phyloP scores from a whole-genome alignment of 2,113 vertebrate species.

The Pontoporia blainvillei region DNA sequence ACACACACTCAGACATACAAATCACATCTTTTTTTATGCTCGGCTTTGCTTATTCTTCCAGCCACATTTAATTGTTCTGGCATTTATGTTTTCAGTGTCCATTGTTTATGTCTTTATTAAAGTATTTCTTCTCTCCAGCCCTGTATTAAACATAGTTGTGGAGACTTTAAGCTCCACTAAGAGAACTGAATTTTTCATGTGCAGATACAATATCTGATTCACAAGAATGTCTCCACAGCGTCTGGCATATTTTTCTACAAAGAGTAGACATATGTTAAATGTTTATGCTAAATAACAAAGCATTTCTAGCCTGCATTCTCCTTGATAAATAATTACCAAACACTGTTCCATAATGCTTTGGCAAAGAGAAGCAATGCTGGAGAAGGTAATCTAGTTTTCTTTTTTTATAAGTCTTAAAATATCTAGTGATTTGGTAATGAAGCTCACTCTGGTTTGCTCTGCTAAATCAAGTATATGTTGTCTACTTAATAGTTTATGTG shows the following conservation, averaged over 20 bases:
- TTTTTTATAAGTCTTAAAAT: background rate
- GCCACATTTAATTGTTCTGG: background rate
- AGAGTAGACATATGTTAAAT: background rate
- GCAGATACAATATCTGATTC: background rate
- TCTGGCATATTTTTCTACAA: background rate
- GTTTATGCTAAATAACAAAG: background rate
- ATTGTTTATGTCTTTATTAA: background rate
- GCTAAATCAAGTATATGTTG: background rate
- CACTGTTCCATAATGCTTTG: background rate
- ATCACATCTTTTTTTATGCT: background rate
- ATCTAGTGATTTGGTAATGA: background rate
- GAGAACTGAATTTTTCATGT: background rate
- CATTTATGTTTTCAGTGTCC: background rate
- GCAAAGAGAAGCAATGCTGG: background rate
- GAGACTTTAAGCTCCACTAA: background rate
- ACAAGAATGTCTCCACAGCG: background rate
- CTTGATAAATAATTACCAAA: background rate
- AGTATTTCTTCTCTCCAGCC: background rate
- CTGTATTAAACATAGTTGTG: background rate
- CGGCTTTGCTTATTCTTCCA: background rate
- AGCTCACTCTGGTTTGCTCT: background rate
- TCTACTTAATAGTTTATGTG: background rate
- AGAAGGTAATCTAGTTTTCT: background rate
- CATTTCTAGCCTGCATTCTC: background rate
- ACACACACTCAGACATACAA: background rate